Conservation (phyloP, 2,113 vertebrate species). For the Ceratotherium simum region DNA sequence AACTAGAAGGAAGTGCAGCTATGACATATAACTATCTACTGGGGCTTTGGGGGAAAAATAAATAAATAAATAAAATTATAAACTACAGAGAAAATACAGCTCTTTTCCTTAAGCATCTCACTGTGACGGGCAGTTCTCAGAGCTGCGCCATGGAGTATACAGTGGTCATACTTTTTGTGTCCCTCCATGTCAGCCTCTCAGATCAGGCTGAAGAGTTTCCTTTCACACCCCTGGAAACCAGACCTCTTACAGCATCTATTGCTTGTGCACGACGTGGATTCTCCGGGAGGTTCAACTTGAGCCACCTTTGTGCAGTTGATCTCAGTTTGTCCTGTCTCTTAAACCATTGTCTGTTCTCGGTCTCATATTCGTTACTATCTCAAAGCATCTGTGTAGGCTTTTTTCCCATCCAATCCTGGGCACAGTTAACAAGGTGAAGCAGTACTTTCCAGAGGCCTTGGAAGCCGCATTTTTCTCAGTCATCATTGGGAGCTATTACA, state of each 20-base stretch:
- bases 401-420: neutral
- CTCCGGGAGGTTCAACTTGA: conserved; percentile 7
- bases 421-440: neutral
- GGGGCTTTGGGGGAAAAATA: too few relatives aligned
- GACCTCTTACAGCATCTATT: neutral
- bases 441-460: conserved; percentile 10
- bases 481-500: neutral
- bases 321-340: neutral
- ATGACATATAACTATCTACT: too few relatives aligned
- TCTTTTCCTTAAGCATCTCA: neutral
- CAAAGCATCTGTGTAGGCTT: neutral
- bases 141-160: neutral
- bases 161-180: neutral
- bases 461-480: neutral
- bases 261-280: neutral
- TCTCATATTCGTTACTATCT: neutral
- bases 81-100: neutral
- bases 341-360: neutral
- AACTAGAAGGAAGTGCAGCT: too few relatives aligned
- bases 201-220: neutral
- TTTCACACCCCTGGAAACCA: neutral
- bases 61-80: neutral
- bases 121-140: neutral
- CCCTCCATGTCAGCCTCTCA: neutral
- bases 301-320: neutral